A percentile compares a stretch with the other conserved stretches of the same genome.
Evolutionary conservation across 2,797 vertebrate genomes (phyloP).

Genomic region (Chrosomus eos): DNA sequence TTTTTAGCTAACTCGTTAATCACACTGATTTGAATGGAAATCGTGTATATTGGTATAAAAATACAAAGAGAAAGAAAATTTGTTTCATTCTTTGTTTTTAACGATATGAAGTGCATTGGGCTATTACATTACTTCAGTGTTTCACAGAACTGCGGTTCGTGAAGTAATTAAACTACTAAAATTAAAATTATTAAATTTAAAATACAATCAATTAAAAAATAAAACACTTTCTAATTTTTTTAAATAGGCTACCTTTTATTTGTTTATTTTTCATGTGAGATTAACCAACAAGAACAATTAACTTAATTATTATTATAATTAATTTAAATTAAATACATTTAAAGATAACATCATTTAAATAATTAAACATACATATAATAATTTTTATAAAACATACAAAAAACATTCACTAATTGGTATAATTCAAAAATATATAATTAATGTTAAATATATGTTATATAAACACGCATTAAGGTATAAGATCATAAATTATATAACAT

Average conservation of each 20-base stretch:
- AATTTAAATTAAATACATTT: not conserved
- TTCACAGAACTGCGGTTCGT: not conserved
- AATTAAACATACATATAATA: not conserved
- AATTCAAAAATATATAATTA: not conserved
- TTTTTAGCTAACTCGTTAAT: not conserved
- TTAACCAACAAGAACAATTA: not conserved
- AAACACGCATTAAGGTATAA: not conserved
- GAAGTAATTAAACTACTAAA: not conserved
- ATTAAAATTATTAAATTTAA: not conserved
- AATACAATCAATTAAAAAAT: too few relatives aligned
- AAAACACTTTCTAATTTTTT: not conserved
- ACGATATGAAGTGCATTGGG: not conserved
- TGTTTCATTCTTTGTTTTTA: not conserved
- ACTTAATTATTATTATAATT: not conserved
- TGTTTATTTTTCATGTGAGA: not conserved
- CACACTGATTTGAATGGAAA: not conserved
- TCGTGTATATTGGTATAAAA: not conserved
- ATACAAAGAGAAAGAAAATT: not conserved
- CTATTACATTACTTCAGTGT: not conserved
- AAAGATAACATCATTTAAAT: not conserved
- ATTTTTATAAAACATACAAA: too few relatives aligned
- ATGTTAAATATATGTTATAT: not conserved
- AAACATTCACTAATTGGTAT: not conserved
- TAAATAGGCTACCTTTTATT: not conserved
- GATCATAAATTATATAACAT: not conserved